Base-by-base conservation (phyloP, 2,113 vertebrate species). In the Thamnophis sirtalis region DNA sequence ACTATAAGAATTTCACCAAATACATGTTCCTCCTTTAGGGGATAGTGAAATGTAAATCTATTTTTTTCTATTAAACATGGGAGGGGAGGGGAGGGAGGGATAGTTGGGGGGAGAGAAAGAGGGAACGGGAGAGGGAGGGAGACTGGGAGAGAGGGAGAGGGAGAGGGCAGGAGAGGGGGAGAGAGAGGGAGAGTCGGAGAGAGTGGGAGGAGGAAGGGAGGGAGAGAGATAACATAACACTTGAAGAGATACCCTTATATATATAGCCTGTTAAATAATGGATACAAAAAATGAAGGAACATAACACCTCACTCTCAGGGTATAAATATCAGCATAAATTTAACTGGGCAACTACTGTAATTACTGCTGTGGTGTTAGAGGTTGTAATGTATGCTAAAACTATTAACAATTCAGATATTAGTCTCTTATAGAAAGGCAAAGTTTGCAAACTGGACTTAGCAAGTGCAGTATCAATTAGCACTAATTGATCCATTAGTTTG, bases 271-370 rank as follows among this genome's bases (percentile, higher is more conserved):
- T 22, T 58, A 86, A 85, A 91, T 9, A 38, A 38, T 17, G 13
- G 48, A 24, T 87, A 38, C 43, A 63, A 91, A 50, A 22, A 3
- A 24, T 9, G 58, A 86, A 5, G 55, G 60, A 19, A 19, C 33
- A 53, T 49, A 24, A 33, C 26, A 68, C 19, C 17, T 50, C 28
- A 15, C n/a, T 51, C 49, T 0, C 0, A 0, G 63, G 24, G 49
- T 0, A 2, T 49, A 49, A 91, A 5, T 68, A 7, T 11, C 51
- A 86, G 11, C 9, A 86, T 0, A 48, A 0, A 1, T 19, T 26
- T 17, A 9, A 56, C 1, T 5, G n/a, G 48, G 43, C n/a, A 50
- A 49, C 4, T 38, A 73, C 28, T 55, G 50, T 24, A 68, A 21
- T 21, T 91, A 9, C 60, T 68, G 15, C 22, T 4, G 43, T 19